Percentiles rank a stretch among this genome's conserved stretches.
These are phyloP conservation scores for Drosophila auraria DNA, from an alignment of 1,140 invertebrate genomes.

Conservation along the genomic window DNA sequence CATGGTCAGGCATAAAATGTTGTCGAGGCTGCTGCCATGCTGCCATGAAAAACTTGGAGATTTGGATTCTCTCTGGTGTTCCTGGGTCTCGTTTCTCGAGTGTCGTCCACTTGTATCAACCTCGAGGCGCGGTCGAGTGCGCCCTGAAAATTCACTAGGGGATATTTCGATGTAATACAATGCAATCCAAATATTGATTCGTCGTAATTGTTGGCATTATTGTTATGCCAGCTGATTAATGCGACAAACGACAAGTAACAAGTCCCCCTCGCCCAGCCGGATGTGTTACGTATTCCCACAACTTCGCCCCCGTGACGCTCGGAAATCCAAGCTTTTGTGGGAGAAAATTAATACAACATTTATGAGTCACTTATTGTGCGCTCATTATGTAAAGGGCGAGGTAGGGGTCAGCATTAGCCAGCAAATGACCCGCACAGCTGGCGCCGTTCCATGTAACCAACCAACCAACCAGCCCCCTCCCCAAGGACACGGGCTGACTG, in stretches of 20 bases:
- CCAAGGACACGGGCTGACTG: constrained; percentile 13
- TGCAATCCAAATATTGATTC: constrained; percentile 75
- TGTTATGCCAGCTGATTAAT: constrained; percentile 53
- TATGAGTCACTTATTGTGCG: constrained; percentile 71
- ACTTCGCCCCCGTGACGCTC: neutral
- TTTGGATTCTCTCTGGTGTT: neutral
- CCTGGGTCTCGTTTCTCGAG: constrained; percentile 57
- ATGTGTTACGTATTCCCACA: constrained; percentile 30
- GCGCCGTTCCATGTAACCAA: constrained; percentile 21
- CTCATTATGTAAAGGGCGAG: constrained; percentile 51
- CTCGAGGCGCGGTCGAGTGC: constrained; percentile 33
- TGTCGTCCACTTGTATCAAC: constrained; percentile 37
- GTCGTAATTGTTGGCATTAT: constrained; percentile 49
- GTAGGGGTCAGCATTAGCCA: constrained; percentile 39
- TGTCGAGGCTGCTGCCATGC: constrained; percentile 30
- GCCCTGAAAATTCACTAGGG: constrained; percentile 36
- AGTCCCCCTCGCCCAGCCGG: constrained; percentile 18
- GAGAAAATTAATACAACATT: constrained; percentile 74
- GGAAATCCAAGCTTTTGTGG: constrained; percentile 34
- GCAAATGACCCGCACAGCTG: constrained; percentile 74
- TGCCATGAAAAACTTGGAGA: constrained; percentile 1
- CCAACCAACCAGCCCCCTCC: neutral
- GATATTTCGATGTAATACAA: constrained; percentile 47
- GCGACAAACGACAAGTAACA: constrained; percentile 41
- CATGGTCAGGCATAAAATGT: constrained; percentile 57